These are phyloP conservation scores for Scaptomyza pallida DNA, from an alignment of 1,140 invertebrate species.

Conservation along the genomic window DNA sequence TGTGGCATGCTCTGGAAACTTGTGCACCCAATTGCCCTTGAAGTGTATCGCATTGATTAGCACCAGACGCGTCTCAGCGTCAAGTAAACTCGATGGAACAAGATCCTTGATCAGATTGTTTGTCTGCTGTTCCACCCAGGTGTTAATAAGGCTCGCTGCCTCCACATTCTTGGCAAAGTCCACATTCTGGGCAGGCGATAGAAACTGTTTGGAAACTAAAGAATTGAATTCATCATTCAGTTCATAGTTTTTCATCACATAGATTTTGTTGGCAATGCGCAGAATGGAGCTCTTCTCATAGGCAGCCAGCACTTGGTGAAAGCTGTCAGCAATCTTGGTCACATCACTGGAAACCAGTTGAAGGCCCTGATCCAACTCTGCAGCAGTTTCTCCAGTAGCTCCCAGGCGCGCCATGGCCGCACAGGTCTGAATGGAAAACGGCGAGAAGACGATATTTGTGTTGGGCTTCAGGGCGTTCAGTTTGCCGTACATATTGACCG, in stretches of 20 bases:
- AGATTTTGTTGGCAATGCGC: conserved; percentile 78
- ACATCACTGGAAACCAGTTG: conserved; percentile 72
- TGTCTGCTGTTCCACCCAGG: conserved; percentile 86
- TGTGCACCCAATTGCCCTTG: conserved; percentile 73
- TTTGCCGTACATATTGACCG: conserved; percentile 55
- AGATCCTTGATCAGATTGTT: conserved; percentile 86
- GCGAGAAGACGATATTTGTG: conserved; percentile 86
- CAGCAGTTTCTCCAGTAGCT: conserved; percentile 85
- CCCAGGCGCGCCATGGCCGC: conserved; percentile 86
- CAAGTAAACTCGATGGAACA: conserved; percentile 75
- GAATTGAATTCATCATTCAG: conserved; percentile 56
- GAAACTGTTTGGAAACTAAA: conserved; percentile 63
- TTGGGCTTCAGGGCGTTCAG: conserved; percentile 46
- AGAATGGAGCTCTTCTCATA: conserved; percentile 68
- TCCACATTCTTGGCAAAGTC: conserved; percentile 82
- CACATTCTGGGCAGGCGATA: conserved; percentile 79
- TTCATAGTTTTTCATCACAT: conserved; percentile 57
- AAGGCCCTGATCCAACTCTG: conserved; percentile 85
- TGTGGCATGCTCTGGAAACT: conserved; percentile 55
- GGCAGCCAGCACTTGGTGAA: conserved; percentile 47
- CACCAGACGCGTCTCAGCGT: conserved; percentile 84
- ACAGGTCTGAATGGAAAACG: conserved; percentile 86
- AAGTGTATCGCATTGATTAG: conserved; percentile 89
- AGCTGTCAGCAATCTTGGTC: conserved; percentile 56
- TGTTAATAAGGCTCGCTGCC: conserved; percentile 85